Evolutionary conservation across 2,888 invertebrate genomes (phyloP).

Genomic region (Acrobasis repandana): DNA sequence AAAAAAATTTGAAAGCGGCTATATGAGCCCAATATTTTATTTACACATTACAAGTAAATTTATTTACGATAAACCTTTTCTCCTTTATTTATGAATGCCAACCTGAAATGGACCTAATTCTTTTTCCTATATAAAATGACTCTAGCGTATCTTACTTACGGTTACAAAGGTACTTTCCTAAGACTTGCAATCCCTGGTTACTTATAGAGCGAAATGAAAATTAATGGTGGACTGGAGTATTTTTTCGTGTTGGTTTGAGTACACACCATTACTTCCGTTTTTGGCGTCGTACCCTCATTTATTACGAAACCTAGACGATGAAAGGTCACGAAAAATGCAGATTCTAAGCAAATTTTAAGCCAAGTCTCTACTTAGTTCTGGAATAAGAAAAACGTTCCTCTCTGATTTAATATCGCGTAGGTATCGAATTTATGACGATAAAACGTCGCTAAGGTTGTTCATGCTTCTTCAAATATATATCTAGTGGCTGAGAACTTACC

Average conservation of each 20-base stretch:
- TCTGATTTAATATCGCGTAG: no score
- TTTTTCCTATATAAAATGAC: slow-evolving; percentile 18
- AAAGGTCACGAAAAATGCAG: slow-evolving; percentile 59
- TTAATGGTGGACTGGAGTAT: slow-evolving; percentile 78
- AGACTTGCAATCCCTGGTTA: slow-evolving; percentile 67
- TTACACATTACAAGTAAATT: no score
- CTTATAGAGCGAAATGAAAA: slow-evolving; percentile 76
- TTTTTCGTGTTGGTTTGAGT: slow-evolving; percentile 81
- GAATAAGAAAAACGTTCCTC: no score
- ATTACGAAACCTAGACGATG: slow-evolving; percentile 70
- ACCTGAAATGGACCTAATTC: background rate
- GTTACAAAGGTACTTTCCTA: slow-evolving; percentile 45
- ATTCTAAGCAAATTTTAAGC: slow-evolving; percentile 45
- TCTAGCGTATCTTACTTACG: slow-evolving; percentile 34
- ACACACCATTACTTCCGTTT: slow-evolving; percentile 79
- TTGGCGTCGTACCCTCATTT: slow-evolving; percentile 76
- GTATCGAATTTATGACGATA: no score
- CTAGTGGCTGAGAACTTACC: no score
- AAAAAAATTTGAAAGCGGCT: no score
- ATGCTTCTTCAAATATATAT: no score
- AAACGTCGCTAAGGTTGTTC: no score
- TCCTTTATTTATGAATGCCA: no score
- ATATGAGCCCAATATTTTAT: no score
- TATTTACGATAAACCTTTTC: no score
- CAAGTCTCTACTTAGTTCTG: slow-evolving; percentile 12